Conservation (phyloP, 2,797 vertebrate genomes). For the Cetoscarus ocellatus region DNA sequence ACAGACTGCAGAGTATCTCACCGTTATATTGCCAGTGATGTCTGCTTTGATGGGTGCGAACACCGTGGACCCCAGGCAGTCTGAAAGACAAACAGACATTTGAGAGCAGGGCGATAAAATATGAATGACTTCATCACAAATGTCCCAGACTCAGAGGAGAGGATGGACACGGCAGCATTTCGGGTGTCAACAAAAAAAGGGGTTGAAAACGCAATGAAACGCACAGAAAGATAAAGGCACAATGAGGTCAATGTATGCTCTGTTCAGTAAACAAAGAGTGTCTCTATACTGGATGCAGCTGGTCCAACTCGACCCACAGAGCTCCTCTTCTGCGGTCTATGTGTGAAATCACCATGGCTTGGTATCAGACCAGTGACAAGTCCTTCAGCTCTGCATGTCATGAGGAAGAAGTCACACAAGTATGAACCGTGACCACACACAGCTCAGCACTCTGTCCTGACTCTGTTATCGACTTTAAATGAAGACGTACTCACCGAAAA, state of each 20-base stretch:
- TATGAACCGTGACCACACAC: neutral
- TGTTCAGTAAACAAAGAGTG: constrained; percentile 69
- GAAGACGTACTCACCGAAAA: constrained; percentile 90
- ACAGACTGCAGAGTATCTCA: constrained; percentile 70
- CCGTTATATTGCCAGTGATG: constrained; percentile 93
- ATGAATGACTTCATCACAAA: constrained; percentile 58
- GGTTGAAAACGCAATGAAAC: constrained; percentile 15
- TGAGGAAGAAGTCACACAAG: constrained; percentile 18
- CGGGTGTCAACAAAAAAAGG: neutral
- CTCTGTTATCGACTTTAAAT: constrained; percentile 4
- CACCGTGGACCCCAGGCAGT: constrained; percentile 92
- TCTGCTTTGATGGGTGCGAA: constrained; percentile 94
- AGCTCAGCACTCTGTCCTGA: neutral
- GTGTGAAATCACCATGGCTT: neutral
- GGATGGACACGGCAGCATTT: constrained; percentile 11
- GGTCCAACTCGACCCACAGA: neutral
- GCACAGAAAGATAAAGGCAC: constrained; percentile 50
- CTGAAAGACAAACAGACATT: constrained; percentile 79
- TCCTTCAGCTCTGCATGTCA: neutral
- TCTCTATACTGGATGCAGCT: constrained; percentile 40
- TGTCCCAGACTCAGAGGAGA: neutral
- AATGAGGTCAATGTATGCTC: constrained; percentile 59
- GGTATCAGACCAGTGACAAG: neutral
- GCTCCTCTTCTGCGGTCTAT: constrained; percentile 6
- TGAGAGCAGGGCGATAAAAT: constrained; percentile 60